Evolutionary conservation across 2,888 invertebrate genomes (phyloP).

Genomic region (Cyclophora albipunctata): DNA sequence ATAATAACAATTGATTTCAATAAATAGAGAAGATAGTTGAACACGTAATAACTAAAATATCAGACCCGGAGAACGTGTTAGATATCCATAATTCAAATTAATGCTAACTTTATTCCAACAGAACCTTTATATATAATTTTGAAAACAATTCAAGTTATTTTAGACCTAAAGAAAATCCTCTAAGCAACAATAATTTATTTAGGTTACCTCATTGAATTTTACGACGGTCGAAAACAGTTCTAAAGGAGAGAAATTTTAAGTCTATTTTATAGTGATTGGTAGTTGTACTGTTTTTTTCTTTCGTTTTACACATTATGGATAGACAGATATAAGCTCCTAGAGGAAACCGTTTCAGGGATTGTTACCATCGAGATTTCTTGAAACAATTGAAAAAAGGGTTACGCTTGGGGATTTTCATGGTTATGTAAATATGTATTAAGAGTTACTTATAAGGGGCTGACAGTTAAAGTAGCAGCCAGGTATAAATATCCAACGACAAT

Average conservation of each 20-base stretch:
- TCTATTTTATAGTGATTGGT: conserved; percentile 17
- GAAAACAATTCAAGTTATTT: conserved; percentile 1
- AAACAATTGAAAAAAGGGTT: too few relatives aligned
- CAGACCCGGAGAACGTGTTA: not conserved
- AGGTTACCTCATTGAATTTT: conserved; percentile 18
- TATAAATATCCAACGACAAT: too few relatives aligned
- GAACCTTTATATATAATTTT: not conserved
- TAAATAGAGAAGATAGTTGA: too few relatives aligned
- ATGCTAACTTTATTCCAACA: not conserved
- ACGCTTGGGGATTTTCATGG: too few relatives aligned
- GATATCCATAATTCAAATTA: not conserved
- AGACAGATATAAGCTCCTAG: not conserved
- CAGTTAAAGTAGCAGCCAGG: too few relatives aligned
- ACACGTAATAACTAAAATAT: not conserved
- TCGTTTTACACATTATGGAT: conserved; percentile 7
- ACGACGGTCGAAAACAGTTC: conserved; percentile 12
- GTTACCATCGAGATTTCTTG: too few relatives aligned
- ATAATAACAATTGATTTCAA: too few relatives aligned
- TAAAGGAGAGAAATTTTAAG: conserved; percentile 13
- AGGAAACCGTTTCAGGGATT: too few relatives aligned
- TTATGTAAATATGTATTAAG: too few relatives aligned
- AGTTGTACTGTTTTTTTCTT: conserved; percentile 15
- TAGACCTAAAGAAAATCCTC: conserved; percentile 3
- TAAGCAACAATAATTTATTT: conserved; percentile 11
- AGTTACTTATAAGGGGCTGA: too few relatives aligned